Evolutionary conservation across 2,113 vertebrate genomes (phyloP), one percentile per base, ranked within the genome.

Genomic region (Opisthocomus hoazin): DNA sequence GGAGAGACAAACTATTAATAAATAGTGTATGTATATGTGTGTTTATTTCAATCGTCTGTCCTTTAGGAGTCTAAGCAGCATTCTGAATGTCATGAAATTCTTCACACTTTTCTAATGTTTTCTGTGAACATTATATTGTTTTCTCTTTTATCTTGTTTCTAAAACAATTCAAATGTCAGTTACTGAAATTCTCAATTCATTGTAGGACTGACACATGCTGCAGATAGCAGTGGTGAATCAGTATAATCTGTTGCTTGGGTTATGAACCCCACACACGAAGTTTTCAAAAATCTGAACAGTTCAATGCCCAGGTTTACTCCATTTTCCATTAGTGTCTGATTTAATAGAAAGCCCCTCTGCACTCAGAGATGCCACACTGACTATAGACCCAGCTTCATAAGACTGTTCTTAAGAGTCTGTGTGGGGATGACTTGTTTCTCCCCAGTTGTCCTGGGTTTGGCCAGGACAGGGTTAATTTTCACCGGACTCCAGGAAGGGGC

Each of bases 341-440:
- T 30, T 48, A 36, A 43, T 13, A 64, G 21, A 71, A 32, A 71
- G 15, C 5, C 0, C 0, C 11, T 5, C 37, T 60, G 57, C 48
- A 37, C 17, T 26, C 39, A 9, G 30, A 18, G 54, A 11, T 57
- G 30, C 32, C 32, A 21, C 36, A 2, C 14, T 27, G 53, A 36
- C 18, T 8, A 54, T 18, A 37, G 30, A 43, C 41, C 22, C 69
- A 54, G 18, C 61, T 75, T 68, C 10, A 3, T 39, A 26, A 26
- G 53, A 2, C 22, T 23, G 32, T 10, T 66, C 16, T 46, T 46
- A n/a, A 30, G 24, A 26, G 51, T 15, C 20, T 30, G 16, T 23
- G 18, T 32, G n/a, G 46, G 60, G 60, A 26, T 41, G 39, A 12
- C 46, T 41, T 32, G 6, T 32, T 57, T 34, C 15, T 71, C 26